Evolutionary conservation across 1,140 invertebrate species (phyloP).

Genomic region (Ceratosolen solmsi): DNA sequence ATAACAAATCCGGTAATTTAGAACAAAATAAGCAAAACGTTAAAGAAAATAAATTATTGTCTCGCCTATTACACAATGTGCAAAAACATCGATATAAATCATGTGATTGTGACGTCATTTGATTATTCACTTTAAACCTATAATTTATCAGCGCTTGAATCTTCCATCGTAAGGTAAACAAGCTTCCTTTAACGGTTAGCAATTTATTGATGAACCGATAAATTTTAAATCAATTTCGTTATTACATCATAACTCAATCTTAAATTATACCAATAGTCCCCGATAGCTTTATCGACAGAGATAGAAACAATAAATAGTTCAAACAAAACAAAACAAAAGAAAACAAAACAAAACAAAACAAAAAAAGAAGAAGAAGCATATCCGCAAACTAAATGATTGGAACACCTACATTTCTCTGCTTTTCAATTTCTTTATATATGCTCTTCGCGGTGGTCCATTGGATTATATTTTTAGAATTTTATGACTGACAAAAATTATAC

Average conservation of each 20-base stretch:
- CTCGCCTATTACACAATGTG: too few species aligned
- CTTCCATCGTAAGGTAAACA: neutral
- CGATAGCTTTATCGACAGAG: neutral
- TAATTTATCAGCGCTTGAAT: too few species aligned
- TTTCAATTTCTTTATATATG: neutral
- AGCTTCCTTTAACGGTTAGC: neutral
- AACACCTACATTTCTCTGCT: too few species aligned
- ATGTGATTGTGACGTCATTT: too few species aligned
- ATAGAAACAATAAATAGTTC: too few species aligned
- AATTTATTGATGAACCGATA: neutral
- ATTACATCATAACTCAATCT: neutral
- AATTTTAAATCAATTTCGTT: conserved; percentile 23
- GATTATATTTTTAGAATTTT: conserved; percentile 36
- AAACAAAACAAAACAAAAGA: neutral
- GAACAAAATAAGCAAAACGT: too few species aligned
- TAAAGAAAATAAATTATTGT: too few species aligned
- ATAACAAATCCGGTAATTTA: too few species aligned
- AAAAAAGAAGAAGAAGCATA: too few species aligned
- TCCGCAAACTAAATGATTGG: too few species aligned
- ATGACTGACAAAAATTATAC: conserved; percentile 31
- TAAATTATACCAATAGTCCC: neutral
- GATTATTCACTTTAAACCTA: too few species aligned
- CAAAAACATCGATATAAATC: too few species aligned
- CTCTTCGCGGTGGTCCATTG: conserved; percentile 25
- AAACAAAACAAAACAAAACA: neutral